Evolutionary conservation across 2,888 invertebrate genomes (phyloP), one percentile per base, ranked within the genome.

Genomic region (Lordiphosa fenestrarum): DNA sequence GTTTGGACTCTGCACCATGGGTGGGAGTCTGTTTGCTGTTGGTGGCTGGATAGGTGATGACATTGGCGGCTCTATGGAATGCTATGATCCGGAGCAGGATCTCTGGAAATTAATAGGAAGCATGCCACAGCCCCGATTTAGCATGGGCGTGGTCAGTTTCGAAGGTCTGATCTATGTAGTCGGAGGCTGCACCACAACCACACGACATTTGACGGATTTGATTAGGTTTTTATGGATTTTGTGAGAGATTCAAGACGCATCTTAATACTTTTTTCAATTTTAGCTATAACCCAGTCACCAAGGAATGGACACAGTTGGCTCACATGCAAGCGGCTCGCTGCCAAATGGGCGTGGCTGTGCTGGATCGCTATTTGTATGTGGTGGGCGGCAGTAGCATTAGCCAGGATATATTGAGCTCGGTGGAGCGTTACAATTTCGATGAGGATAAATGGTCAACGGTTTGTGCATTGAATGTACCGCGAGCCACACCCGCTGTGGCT

Each of bases 21-120:
- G 95, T 73, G 95, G 95, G 25, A 93, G 92, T 80, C 90, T 98
- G 59, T 96, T 95, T 87, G 97, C 96, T 0, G 93, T 98, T 75
- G 97, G 98, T 40, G 98, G 98, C 3, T 97, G 97, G 97, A 94
- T 97, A 33, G 97, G 97, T 0, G 94, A 95, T 63, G 96, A 96
- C 86, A 96, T 97, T 87, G 96, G 96, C 1, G 94, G 94, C 21
- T 94, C 95, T 0, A 95, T 98, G 66, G 98, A 98, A 88, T 92
- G 94, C 74, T 98, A 96, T 87, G 95, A 97, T 88, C 95, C 96
- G 0, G 91, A 93, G 55, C 90, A 92, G 33, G 93, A 96, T 87
- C 91, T 92, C 65, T 98, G 98, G 97, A 91, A 91, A 30, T 89
- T 94, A 42, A 92, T 93, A 54, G 96, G 95, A 0, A 92, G 93